Evolutionary conservation across 2,113 vertebrate species (phyloP), one percentile per base, ranked within the genome.

Genomic region (Lophochroa leadbeateri): DNA sequence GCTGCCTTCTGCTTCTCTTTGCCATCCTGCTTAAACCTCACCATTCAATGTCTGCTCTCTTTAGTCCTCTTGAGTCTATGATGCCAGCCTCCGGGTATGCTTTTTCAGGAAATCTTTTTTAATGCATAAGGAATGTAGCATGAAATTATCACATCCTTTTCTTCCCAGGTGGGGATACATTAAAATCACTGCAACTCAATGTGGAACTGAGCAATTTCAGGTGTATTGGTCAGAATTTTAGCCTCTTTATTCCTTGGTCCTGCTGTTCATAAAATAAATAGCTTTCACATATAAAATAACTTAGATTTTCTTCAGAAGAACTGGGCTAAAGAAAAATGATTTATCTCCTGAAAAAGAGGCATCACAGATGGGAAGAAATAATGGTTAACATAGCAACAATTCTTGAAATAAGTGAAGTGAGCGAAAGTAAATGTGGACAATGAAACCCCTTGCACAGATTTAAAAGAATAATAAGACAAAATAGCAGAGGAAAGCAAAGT

Each of bases 41-140:
- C 23, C 5, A 33, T 78, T 90, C 0, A 4, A 2, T 37, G 80
- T 88, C 35, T 86, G 7, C 13, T 81, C 17, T 39, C 15, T 67
- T 61, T 50, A 63, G 11, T 67, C 78, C n/a, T 67, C 16, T 24
- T 47, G 29, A 83, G 17, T 43, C 44, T 79, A 5, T 63, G 49
- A 37, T 24, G 49, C 17, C 11, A 16, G 24, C 20, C 37, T 81
- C 80, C 24, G 8, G 29, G 3, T 69, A 27, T 67, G 49, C 31
- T 74, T 86, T 23, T 84, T 94, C 57, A 88, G 68, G 68, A 77
- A 92, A 74, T 81, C 49, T 86, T 80, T 90, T 28, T 77, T 90
- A 80, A 77, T 17, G 5, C 27, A 46, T 35, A 37, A 67, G 43
- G 46, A 29, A 91, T 67, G 43, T 43, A 60, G 55, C 33, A 75